A percentile compares a stretch with the other conserved stretches of the same genome.
Evolutionary conservation across 1,140 invertebrate genomes (phyloP).

Genomic region (Idris sp.): DNA sequence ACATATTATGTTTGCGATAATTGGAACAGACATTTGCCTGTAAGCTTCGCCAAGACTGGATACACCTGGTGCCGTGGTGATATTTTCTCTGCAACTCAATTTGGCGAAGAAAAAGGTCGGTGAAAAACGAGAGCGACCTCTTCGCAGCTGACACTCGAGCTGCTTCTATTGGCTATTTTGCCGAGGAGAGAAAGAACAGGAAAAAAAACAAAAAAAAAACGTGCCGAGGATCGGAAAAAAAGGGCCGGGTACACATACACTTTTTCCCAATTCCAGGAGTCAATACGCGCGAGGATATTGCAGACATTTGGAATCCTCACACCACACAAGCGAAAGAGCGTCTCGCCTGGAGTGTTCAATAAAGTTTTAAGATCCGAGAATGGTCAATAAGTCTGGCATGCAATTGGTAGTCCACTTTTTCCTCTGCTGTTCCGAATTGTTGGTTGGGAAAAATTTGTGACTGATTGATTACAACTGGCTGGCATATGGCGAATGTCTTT

Average conservation of each 20-base stretch:
- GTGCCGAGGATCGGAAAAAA: slow-evolving; percentile 43
- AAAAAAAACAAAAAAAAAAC: slow-evolving; percentile 1
- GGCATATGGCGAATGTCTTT: slow-evolving; percentile 17
- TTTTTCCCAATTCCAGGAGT: slow-evolving; percentile 72
- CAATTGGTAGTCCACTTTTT: slow-evolving; percentile 18
- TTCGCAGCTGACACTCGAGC: slow-evolving; percentile 27
- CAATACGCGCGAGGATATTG: slow-evolving; percentile 74
- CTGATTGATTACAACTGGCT: too few relatives aligned
- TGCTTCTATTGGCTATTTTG: slow-evolving; percentile 40
- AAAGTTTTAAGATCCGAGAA: slow-evolving; percentile 64
- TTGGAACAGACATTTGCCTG: too few relatives aligned
- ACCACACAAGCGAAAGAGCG: slow-evolving; percentile 48
- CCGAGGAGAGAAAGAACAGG: slow-evolving; percentile 11
- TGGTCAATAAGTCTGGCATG: slow-evolving; percentile 28
- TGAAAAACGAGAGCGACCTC: slow-evolving; percentile 33
- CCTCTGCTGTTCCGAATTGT: too few relatives aligned
- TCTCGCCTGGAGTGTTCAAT: slow-evolving; percentile 65
- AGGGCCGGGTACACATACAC: slow-evolving; percentile 60
- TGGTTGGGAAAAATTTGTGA: too few relatives aligned
- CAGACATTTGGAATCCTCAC: slow-evolving; percentile 71
- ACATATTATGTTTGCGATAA: too few relatives aligned
- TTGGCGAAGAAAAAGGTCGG: slow-evolving; percentile 17
- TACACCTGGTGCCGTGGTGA: slow-evolving; percentile 32
- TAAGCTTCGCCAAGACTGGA: too few relatives aligned
- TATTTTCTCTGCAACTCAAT: slow-evolving; percentile 43